A percentile compares a stretch with the other conserved stretches of the same genome.
Evolutionary conservation across 2,888 invertebrate species (phyloP).

Genomic region (Zelleria hepariella): DNA sequence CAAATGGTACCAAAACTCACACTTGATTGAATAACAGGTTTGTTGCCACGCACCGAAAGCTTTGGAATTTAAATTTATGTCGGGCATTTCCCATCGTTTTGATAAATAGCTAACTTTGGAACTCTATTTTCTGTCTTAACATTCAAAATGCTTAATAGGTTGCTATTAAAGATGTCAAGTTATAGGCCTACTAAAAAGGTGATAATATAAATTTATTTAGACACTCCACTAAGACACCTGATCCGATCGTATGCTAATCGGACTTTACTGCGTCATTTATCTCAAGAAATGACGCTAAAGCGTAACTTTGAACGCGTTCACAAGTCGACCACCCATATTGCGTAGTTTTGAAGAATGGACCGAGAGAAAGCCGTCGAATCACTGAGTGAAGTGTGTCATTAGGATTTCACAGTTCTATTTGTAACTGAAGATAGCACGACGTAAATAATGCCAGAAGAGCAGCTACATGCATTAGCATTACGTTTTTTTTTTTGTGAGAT

Average conservation of each 20-base stretch:
- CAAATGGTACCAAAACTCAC: not conserved
- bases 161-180: not conserved
- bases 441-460: not conserved
- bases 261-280: not conserved
- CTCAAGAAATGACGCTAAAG: not conserved
- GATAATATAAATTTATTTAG: not conserved
- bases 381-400: slow-evolving; percentile 54
- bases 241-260: not conserved
- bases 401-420: slow-evolving; percentile 53
- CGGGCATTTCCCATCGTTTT: not conserved
- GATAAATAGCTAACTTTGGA: not conserved
- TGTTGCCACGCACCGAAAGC: not conserved
- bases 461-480: no score
- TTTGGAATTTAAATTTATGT: not conserved
- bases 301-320: not conserved
- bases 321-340: not conserved
- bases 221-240: not conserved
- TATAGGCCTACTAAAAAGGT: not conserved
- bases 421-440: slow-evolving; percentile 16
- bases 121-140: not conserved
- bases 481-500: no score
- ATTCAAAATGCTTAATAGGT: not conserved
- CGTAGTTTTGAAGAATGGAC: not conserved
- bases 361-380: slow-evolving; percentile 14
- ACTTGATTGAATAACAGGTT: not conserved